Percentiles rank a stretch among this genome's conserved stretches.
phyloP scores from a whole-genome alignment of 2,888 invertebrate genomes.

The Osmoderma eremita region DNA sequence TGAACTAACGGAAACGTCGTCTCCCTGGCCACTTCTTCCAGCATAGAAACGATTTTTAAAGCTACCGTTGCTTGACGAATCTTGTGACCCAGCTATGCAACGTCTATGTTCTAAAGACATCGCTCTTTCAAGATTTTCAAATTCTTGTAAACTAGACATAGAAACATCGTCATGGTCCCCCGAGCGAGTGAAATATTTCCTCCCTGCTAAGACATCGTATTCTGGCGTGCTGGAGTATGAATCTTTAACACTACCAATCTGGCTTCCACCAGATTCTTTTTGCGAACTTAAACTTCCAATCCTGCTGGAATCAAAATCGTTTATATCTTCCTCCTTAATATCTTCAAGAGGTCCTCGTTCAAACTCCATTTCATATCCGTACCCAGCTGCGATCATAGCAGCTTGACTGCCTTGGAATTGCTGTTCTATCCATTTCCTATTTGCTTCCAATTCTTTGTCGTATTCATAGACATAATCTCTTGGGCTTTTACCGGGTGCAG shows the following conservation, averaged over 20 bases:
- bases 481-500: slow-evolving; percentile 57
- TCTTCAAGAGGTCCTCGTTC: slow-evolving; percentile 88
- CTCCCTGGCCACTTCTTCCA: slow-evolving; percentile 80
- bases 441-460: slow-evolving; percentile 74
- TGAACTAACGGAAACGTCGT: slow-evolving; percentile 87
- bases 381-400: slow-evolving; percentile 69
- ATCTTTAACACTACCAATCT: slow-evolving; percentile 82
- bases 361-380: slow-evolving; percentile 80
- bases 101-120: slow-evolving; percentile 82
- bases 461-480: slow-evolving; percentile 63
- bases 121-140: slow-evolving; percentile 89
- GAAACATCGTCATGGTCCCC: slow-evolving; percentile 94
- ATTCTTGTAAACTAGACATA: slow-evolving; percentile 92
- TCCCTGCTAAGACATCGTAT: slow-evolving; percentile 85
- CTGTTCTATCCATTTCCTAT: slow-evolving; percentile 91
- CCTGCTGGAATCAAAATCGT: slow-evolving; percentile 83
- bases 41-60: slow-evolving; percentile 77
- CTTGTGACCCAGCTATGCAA: slow-evolving; percentile 77
- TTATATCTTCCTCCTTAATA: slow-evolving; percentile 91
- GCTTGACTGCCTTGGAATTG: slow-evolving; percentile 80
- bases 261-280: slow-evolving; percentile 81
- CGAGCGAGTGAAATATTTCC: slow-evolving; percentile 81
- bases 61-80: slow-evolving; percentile 84
- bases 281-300: slow-evolving; percentile 83
- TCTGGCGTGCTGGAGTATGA: slow-evolving; percentile 93